Percentiles rank a stretch among this genome's conserved stretches.
Conservation (phyloP, 2,888 invertebrate genomes). For the Spodoptera exigua region DNA sequence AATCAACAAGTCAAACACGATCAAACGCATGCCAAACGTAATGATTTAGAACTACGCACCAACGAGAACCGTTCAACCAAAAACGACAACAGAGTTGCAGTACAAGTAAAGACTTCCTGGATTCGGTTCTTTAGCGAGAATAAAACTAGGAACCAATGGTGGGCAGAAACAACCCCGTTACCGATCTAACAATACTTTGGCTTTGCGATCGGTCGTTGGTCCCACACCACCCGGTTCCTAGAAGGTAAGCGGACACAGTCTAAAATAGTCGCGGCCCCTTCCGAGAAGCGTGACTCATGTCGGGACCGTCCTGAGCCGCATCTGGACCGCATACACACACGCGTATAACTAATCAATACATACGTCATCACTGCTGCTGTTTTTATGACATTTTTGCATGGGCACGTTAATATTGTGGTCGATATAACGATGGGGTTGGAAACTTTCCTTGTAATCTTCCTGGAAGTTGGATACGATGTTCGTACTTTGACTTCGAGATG, state of each 20-base stretch:
- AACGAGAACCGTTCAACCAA: slow-evolving; percentile 18
- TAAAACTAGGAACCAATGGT: slow-evolving; percentile 78
- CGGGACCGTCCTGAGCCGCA: slow-evolving; percentile 83
- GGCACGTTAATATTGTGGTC: slow-evolving; percentile 23
- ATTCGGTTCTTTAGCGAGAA: slow-evolving; percentile 72
- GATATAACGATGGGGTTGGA: slow-evolving; percentile 1
- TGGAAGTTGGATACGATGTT: not conserved
- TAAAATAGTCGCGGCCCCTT: slow-evolving; percentile 87
- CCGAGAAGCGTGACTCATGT: slow-evolving; percentile 84
- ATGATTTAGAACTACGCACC: slow-evolving; percentile 16
- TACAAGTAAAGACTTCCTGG: slow-evolving; percentile 66
- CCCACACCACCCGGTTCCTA: slow-evolving; percentile 84
- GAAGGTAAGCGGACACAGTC: slow-evolving; percentile 89
- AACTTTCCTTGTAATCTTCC: slow-evolving; percentile 4
- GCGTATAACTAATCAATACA: slow-evolving; percentile 54
- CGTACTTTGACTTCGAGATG: slow-evolving; percentile 4
- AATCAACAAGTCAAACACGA: slow-evolving; percentile 21
- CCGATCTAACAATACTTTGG: slow-evolving; percentile 86
- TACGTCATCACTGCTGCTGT: slow-evolving; percentile 45
- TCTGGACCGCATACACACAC: slow-evolving; percentile 78
- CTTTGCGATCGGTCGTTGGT: slow-evolving; percentile 87
- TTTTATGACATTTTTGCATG: slow-evolving; percentile 40
- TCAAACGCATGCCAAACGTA: slow-evolving; percentile 28
- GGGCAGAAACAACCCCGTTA: slow-evolving; percentile 79
- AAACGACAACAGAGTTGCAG: slow-evolving; percentile 27